A percentile compares a stretch with the other conserved stretches of the same genome.
These are phyloP conservation scores for Amblyopsis hoosieri DNA, from an alignment of 2,797 vertebrate species.

Conservation along the genomic window DNA sequence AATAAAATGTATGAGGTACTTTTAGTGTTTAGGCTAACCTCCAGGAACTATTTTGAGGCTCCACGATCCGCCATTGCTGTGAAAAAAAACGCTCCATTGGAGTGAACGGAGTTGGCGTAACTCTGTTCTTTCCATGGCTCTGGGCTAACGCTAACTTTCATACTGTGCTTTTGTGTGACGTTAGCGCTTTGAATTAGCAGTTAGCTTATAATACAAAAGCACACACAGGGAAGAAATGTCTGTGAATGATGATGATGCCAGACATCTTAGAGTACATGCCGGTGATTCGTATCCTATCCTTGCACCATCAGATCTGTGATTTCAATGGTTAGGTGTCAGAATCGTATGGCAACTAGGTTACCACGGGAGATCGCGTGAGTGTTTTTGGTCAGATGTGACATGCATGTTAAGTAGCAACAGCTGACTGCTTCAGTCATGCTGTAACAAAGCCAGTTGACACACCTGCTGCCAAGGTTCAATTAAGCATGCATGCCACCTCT, in stretches of 20 bases:
- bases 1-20: too few species aligned
- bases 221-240: too few species aligned
- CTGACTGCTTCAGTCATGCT: slow-evolving; percentile 63
- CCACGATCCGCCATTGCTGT: too few species aligned
- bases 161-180: not conserved
- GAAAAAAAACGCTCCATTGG: too few species aligned
- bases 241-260: not conserved
- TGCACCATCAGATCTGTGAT: slow-evolving; percentile 11
- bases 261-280: not conserved
- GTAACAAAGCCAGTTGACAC: slow-evolving; percentile 64
- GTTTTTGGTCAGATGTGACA: slow-evolving; percentile 55
- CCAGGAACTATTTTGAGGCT: too few species aligned
- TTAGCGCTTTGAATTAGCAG: too few species aligned
- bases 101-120: too few species aligned
- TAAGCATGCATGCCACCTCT: slow-evolving; percentile 64
- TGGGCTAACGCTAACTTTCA: not conserved
- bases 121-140: too few species aligned
- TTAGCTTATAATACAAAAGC: too few species aligned
- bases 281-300: not conserved
- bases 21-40: too few species aligned
- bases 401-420: slow-evolving; percentile 72
- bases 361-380: slow-evolving; percentile 30
- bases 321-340: slow-evolving; percentile 11
- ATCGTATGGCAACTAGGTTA: slow-evolving; percentile 26
- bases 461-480: slow-evolving; percentile 66